Evolutionary conservation across 2,797 vertebrate genomes (phyloP).

Genomic region (Phrynocephalus forsythii): DNA sequence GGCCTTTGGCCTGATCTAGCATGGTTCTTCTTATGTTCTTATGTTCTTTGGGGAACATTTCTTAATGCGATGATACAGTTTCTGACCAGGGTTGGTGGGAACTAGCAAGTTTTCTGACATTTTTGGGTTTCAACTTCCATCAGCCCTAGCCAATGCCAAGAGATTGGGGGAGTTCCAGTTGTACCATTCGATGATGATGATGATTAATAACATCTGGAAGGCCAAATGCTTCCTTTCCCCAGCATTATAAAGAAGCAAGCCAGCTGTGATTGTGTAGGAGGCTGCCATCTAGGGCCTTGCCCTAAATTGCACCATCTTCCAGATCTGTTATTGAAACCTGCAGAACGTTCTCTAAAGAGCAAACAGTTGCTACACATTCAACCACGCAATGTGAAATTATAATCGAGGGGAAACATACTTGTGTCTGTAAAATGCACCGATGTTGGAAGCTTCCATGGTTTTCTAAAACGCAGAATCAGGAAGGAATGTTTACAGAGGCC

Average conservation of each 20-base stretch:
- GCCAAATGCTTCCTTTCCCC: background rate
- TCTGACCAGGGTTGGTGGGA: too few species aligned
- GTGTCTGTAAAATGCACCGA: background rate
- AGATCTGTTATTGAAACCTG: background rate
- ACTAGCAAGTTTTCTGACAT: background rate
- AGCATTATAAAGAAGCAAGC: background rate
- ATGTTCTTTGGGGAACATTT: background rate
- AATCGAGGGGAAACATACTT: background rate
- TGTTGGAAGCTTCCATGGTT: background rate
- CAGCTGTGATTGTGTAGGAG: background rate
- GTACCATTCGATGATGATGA: background rate
- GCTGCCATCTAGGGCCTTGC: constrained; percentile 4
- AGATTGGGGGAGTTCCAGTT: background rate
- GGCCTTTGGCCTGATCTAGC: too few species aligned
- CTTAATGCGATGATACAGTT: background rate
- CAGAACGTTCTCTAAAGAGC: background rate
- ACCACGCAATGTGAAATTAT: background rate
- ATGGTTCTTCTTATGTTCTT: too few species aligned
- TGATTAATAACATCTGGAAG: background rate
- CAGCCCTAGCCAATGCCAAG: background rate
- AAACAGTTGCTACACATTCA: background rate
- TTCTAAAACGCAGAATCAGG: background rate
- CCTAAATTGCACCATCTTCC: background rate
- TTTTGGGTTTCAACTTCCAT: background rate
- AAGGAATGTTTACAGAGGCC: background rate